phyloP scores from a whole-genome alignment of 2,113 vertebrate species.

The Lophius piscatorius region DNA sequence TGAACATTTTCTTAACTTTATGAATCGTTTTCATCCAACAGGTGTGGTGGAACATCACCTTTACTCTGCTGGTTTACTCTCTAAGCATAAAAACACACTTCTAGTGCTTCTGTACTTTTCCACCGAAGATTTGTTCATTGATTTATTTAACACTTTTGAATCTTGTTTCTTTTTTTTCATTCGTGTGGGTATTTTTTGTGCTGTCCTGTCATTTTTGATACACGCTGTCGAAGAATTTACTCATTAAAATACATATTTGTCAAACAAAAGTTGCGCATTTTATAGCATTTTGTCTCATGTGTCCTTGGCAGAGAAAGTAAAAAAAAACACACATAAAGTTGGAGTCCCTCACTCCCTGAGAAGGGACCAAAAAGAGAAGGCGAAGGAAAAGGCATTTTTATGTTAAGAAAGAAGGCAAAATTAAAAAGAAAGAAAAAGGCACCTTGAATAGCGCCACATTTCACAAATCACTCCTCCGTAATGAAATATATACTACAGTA shows the following conservation, averaged over 20 bases:
- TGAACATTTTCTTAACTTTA: slow-evolving; percentile 39
- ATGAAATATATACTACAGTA: slow-evolving; percentile 69
- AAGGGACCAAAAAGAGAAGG: slow-evolving; percentile 63
- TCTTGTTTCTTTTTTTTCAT: slow-evolving; percentile 4
- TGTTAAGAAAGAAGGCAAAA: too few relatives aligned
- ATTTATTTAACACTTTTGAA: slow-evolving; percentile 15
- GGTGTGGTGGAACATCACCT: slow-evolving; percentile 53
- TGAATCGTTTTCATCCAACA: slow-evolving; percentile 54
- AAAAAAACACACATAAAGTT: slow-evolving; percentile 37
- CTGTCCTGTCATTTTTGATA: slow-evolving; percentile 39
- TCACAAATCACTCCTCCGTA: slow-evolving; percentile 64
- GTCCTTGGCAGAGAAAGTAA: slow-evolving; percentile 73
- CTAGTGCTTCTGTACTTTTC: slow-evolving; percentile 46
- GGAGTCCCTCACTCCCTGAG: slow-evolving; percentile 39
- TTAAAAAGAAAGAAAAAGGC: slow-evolving; percentile 67
- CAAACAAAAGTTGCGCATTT: slow-evolving; percentile 38
- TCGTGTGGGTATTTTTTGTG: slow-evolving; percentile 35
- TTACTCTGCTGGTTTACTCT: slow-evolving; percentile 23
- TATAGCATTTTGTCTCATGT: slow-evolving; percentile 51
- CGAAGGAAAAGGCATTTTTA: slow-evolving; percentile 75
- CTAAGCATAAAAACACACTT: slow-evolving; percentile 34
- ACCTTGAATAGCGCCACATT: slow-evolving; percentile 64
- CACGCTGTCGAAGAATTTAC: slow-evolving; percentile 56
- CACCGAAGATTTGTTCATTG: slow-evolving; percentile 35
- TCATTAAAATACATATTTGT: slow-evolving; percentile 37